phyloP scores from a whole-genome alignment of 2,113 vertebrate genomes.

The Strix aluco region DNA sequence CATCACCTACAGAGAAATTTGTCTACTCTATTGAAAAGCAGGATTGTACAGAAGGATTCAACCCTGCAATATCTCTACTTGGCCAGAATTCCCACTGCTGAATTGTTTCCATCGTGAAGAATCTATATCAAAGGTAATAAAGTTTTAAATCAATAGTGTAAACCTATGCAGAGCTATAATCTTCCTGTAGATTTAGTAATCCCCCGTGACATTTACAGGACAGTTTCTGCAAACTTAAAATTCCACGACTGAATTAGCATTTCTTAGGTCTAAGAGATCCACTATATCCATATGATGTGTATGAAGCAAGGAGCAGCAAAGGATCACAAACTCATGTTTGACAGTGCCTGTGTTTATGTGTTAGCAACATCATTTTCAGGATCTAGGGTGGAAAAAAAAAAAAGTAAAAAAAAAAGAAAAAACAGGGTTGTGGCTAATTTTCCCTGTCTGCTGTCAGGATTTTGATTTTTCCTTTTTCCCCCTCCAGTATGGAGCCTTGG shows the following conservation, averaged over 20 bases:
- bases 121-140: not conserved
- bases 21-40: not conserved
- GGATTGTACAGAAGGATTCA: not conserved
- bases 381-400: not conserved
- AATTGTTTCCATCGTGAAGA: not conserved
- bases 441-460: not conserved
- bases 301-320: not conserved
- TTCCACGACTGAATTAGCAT: constrained; percentile 15
- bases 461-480: not conserved
- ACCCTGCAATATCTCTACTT: not conserved
- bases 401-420: no score
- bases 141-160: not conserved
- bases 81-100: not conserved
- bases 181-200: not conserved
- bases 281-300: not conserved
- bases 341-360: not conserved
- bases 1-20: not conserved
- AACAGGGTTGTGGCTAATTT: not conserved
- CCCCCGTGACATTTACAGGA: constrained; percentile 11
- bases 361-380: not conserved
- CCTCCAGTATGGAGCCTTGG: not conserved
- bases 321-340: not conserved
- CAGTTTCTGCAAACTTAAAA: constrained; percentile 1
- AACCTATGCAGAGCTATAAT: not conserved
- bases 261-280: not conserved